These are phyloP conservation scores for Eupristina koningsbergeri DNA, from an alignment of 1,140 invertebrate genomes.

Conservation along the genomic window DNA sequence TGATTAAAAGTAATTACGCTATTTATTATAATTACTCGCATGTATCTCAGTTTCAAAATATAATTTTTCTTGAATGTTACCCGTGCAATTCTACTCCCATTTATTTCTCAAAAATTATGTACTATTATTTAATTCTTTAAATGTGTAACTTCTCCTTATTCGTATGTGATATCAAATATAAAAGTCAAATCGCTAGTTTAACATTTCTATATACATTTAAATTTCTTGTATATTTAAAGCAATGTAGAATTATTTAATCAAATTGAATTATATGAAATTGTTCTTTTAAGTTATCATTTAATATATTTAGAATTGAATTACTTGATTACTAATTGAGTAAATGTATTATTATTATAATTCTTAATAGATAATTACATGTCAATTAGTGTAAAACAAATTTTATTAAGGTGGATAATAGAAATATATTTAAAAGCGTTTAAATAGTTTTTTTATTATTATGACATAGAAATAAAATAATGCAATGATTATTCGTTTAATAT, in stretches of 20 bases:
- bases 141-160: neutral
- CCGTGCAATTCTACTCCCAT: neutral
- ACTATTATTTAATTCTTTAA: neutral
- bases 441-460: neutral
- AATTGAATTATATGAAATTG: no score
- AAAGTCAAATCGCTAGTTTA: conserved; percentile 19
- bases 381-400: neutral
- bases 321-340: no score
- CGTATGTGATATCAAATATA: neutral
- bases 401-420: neutral
- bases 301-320: neutral
- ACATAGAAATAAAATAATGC: neutral
- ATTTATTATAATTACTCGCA: conserved; percentile 36
- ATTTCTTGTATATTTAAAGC: no score
- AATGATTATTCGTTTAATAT: no score
- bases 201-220: neutral
- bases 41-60: neutral
- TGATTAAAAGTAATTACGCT: conserved; percentile 36
- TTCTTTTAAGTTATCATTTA: no score
- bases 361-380: no score
- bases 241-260: no score
- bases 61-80: neutral
- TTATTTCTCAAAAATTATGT: conserved; percentile 6
- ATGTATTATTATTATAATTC: no score
- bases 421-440: neutral